These are phyloP conservation scores for Aphidius gifuensis DNA, from an alignment of 1,140 invertebrate genomes.

Conservation along the genomic window DNA sequence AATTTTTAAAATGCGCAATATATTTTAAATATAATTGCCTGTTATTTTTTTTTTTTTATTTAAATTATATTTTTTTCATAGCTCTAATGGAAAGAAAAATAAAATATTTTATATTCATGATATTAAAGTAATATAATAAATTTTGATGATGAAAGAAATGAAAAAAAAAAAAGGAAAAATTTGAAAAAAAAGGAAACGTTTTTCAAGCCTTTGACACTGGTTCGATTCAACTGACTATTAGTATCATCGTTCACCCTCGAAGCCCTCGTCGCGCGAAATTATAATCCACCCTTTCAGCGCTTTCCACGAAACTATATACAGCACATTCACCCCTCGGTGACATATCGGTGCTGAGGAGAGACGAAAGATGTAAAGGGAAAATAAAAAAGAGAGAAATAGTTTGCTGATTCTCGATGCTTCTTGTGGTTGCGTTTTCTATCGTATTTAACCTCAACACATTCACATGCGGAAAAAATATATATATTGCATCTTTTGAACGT, in stretches of 20 bases:
- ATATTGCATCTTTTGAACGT: too few species aligned
- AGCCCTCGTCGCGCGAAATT: conserved; percentile 19
- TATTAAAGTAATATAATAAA: too few species aligned
- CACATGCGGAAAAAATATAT: too few species aligned
- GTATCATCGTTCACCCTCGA: conserved; percentile 22
- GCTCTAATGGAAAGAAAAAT: too few species aligned
- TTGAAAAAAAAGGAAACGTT: conserved; percentile 4
- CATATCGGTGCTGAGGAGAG: too few species aligned
- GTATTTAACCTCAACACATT: conserved; percentile 12
- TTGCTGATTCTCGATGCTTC: conserved; percentile 7
- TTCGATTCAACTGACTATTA: conserved; percentile 22
- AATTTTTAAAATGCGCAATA: too few species aligned
- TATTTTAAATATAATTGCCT: too few species aligned
- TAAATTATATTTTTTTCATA: too few species aligned
- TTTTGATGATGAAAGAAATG: too few species aligned
- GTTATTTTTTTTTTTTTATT: too few species aligned
- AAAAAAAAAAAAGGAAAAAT: conserved; percentile 8
- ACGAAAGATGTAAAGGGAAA: too few species aligned
- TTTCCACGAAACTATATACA: conserved; percentile 12
- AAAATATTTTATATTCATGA: too few species aligned
- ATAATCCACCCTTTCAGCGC: conserved; percentile 25
- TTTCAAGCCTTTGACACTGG: conserved; percentile 17
- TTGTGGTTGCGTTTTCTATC: neutral
- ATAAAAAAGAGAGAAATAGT: neutral
- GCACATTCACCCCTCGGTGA: neutral